phyloP scores from a whole-genome alignment of 2,113 vertebrate species.

The Chloropsis cyanopogon region DNA sequence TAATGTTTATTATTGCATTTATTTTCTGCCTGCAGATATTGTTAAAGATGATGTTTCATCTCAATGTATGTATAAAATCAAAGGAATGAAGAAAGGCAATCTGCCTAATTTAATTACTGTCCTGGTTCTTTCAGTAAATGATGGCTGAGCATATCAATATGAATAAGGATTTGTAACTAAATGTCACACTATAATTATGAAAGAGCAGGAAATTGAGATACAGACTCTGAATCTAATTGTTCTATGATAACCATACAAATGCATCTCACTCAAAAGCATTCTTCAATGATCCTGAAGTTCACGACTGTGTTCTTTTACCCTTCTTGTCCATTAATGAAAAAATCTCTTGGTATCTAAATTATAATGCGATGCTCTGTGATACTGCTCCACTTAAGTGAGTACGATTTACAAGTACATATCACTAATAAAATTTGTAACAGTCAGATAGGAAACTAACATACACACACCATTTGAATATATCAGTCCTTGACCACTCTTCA shows the following conservation, averaged over 20 bases:
- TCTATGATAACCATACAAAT: conserved; percentile 19
- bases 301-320: background rate
- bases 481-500: background rate
- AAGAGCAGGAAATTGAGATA: conserved; percentile 46
- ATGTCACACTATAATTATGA: conserved; percentile 45
- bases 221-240: conserved; percentile 51
- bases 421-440: background rate
- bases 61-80: conserved; percentile 45
- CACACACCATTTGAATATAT: background rate
- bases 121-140: conserved; percentile 50
- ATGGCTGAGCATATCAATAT: conserved; percentile 41
- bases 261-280: conserved; percentile 12
- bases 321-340: conserved; percentile 10
- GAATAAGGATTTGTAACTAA: conserved; percentile 47
- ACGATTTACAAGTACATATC: background rate
- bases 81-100: conserved; percentile 46
- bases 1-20: conserved; percentile 51
- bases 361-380: background rate
- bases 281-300: conserved; percentile 15
- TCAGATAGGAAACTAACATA: background rate
- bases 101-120: conserved; percentile 59
- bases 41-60: conserved; percentile 51
- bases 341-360: background rate
- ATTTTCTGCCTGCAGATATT: conserved; percentile 36
- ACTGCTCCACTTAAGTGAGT: background rate